A percentile compares a stretch with the other conserved stretches of the same genome.
Evolutionary conservation across 2,113 vertebrate genomes (phyloP).

Genomic region (Oreochromis tanganicae): DNA sequence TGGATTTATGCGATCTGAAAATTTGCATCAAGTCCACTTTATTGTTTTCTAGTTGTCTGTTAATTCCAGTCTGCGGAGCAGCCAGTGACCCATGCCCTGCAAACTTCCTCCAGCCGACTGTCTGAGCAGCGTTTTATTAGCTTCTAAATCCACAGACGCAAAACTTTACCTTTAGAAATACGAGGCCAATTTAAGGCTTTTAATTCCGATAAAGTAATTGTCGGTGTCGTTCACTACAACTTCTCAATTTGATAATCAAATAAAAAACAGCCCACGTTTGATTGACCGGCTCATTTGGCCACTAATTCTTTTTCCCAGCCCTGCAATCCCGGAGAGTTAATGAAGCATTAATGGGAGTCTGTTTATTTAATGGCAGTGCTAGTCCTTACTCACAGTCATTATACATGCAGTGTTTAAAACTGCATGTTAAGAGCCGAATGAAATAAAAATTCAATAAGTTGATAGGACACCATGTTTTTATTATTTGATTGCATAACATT

Average conservation of each 20-base stretch:
- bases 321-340: conserved; percentile 5
- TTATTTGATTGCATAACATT: conserved; percentile 70
- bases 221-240: neutral
- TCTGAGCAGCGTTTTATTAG: conserved; percentile 8
- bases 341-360: conserved; percentile 41
- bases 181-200: neutral
- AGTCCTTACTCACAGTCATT: conserved; percentile 39
- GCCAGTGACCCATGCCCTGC: conserved; percentile 72
- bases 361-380: conserved; percentile 42
- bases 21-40: conserved; percentile 75
- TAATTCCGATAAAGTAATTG: neutral
- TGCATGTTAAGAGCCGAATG: conserved; percentile 38
- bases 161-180: neutral
- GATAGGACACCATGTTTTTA: conserved; percentile 46
- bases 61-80: conserved; percentile 80
- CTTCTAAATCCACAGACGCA: neutral
- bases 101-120: conserved; percentile 28
- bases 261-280: neutral
- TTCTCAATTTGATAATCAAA: neutral
- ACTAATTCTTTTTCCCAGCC: conserved; percentile 19
- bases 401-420: conserved; percentile 34
- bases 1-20: conserved; percentile 64
- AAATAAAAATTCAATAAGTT: conserved; percentile 52
- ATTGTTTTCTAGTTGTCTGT: conserved; percentile 75
- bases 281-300: conserved; percentile 15